Evolutionary conservation across 1,140 invertebrate genomes (phyloP).

Genomic region (Calliphora vicina): DNA sequence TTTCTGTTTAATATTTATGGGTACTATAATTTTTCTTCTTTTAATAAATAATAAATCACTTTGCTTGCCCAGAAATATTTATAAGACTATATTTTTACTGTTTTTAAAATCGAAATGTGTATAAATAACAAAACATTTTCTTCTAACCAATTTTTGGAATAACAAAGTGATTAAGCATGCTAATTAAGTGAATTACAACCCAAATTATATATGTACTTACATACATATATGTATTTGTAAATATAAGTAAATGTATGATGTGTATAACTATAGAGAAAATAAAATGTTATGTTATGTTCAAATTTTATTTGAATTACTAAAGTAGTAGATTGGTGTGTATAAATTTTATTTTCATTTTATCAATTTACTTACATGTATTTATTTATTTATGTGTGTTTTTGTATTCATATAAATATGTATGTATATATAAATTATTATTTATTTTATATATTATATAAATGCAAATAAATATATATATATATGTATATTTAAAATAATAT

Average conservation of each 20-base stretch:
- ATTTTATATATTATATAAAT: slow-evolving; percentile 7
- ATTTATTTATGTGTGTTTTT: neutral
- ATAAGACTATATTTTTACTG: neutral
- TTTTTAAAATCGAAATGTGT: neutral
- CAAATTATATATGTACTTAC: too few species aligned
- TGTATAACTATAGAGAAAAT: too few species aligned
- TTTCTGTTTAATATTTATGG: neutral
- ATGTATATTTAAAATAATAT: neutral
- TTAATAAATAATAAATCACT: neutral
- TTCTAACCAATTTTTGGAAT: neutral
- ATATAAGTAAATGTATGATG: neutral
- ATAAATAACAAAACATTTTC: neutral
- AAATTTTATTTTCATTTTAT: neutral
- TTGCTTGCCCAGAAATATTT: neutral
- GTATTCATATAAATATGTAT: neutral
- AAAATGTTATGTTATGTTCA: neutral
- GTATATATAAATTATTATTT: too few species aligned
- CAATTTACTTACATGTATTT: neutral
- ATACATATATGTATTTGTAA: too few species aligned
- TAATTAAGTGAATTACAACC: neutral
- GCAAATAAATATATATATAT: neutral
- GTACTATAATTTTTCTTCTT: neutral
- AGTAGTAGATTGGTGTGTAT: slow-evolving; percentile 30
- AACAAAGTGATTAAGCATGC: neutral
- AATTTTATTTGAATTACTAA: slow-evolving; percentile 35